phyloP scores from a whole-genome alignment of 2,797 vertebrate genomes.

The Eidolon dupreanum region DNA sequence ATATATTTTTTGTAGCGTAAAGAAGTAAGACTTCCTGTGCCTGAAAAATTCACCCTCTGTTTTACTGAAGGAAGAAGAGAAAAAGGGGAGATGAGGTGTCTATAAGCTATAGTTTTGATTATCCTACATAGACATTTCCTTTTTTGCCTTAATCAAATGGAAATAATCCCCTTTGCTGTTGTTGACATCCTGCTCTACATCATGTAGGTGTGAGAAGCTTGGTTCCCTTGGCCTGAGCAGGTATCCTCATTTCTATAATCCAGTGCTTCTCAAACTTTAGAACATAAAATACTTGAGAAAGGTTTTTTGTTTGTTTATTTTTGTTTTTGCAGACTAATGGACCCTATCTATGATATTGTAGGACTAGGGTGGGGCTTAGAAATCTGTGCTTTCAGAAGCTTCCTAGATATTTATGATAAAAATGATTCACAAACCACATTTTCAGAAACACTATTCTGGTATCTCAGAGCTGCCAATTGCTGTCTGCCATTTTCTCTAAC shows the following conservation, averaged over 20 bases:
- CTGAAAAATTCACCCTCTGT: background rate
- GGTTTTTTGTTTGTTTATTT: background rate
- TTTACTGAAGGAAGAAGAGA: background rate
- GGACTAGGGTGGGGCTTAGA: background rate
- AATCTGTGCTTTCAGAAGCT: background rate
- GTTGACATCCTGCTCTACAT: background rate
- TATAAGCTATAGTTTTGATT: background rate
- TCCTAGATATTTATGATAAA: background rate
- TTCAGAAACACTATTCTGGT: background rate
- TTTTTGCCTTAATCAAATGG: background rate
- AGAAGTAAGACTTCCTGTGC: background rate
- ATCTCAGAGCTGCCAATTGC: background rate
- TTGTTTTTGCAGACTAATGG: background rate
- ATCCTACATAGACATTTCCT: background rate
- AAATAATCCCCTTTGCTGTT: background rate
- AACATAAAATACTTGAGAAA: background rate
- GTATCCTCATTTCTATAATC: background rate
- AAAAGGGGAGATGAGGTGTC: background rate
- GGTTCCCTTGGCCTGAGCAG: background rate
- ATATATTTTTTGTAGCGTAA: background rate
- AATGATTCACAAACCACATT: background rate
- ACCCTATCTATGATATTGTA: background rate
- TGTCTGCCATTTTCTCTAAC: slow-evolving; percentile 26
- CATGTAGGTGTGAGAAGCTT: background rate
- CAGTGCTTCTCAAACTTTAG: slow-evolving; percentile 6